These are phyloP conservation scores for Arenicola marina DNA, from an alignment of 2,888 invertebrate species.

Conservation along the genomic window DNA sequence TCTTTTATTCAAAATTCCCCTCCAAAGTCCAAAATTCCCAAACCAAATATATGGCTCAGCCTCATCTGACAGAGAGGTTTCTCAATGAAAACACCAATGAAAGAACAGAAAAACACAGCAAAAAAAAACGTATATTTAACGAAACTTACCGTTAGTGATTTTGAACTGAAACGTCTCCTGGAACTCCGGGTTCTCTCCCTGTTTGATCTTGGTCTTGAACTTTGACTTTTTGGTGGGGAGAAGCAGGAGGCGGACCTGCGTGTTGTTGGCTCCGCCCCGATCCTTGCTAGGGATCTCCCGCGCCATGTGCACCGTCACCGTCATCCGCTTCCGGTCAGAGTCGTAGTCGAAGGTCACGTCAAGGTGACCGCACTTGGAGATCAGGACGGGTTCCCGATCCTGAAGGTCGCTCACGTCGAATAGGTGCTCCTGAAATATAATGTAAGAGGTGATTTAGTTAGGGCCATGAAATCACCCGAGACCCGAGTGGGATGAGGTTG, in stretches of 20 bases:
- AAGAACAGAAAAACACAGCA: no score
- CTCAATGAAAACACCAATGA: background rate
- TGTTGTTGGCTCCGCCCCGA: constrained; percentile 44
- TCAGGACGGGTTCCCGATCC: constrained; percentile 45
- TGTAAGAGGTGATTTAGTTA: no score
- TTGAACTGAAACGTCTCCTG: constrained; percentile 91
- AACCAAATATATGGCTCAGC: background rate
- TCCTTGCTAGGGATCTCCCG: constrained; percentile 73
- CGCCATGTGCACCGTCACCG: constrained; percentile 85
- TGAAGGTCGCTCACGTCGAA: constrained; percentile 63
- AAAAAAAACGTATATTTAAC: no score
- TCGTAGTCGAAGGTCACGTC: constrained; percentile 89
- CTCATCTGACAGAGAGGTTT: background rate
- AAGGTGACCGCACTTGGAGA: constrained; percentile 72
- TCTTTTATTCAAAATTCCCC: no score
- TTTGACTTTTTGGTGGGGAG: constrained; percentile 85
- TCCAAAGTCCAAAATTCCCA: no score
- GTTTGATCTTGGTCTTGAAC: constrained; percentile 89
- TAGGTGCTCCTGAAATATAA: constrained; percentile 40
- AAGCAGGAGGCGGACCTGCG: constrained; percentile 72
- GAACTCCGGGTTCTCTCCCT: constrained; percentile 88
- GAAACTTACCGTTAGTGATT: constrained; percentile 76
- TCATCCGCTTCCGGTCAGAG: constrained; percentile 66
- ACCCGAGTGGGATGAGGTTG: no score
- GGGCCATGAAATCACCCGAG: no score